Conservation (phyloP, 2,113 vertebrate species). For the Oncorhynchus nerka region DNA sequence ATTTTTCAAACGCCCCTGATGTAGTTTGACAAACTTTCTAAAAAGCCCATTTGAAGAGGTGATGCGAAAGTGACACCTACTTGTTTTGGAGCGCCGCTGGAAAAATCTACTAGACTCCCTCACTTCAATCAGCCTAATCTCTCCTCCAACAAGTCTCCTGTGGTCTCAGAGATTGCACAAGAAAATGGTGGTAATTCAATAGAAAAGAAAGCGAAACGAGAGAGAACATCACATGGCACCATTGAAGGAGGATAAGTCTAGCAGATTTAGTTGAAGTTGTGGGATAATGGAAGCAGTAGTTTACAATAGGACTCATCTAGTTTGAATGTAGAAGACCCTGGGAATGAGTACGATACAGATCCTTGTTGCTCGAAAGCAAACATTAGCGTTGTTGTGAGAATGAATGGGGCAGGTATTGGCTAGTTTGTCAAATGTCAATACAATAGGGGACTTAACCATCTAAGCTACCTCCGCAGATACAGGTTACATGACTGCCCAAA, state of each 20-base stretch:
- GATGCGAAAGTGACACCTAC: slow-evolving; percentile 71
- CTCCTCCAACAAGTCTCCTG: slow-evolving; percentile 65
- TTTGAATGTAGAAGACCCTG: too few species aligned
- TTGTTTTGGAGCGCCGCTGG: slow-evolving; percentile 34
- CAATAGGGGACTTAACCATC: too few species aligned
- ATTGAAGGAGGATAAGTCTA: slow-evolving; percentile 44
- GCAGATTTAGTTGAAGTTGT: slow-evolving; percentile 34
- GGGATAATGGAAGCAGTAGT: slow-evolving; percentile 40
- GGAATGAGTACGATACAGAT: too few species aligned
- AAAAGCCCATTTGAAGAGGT: slow-evolving; percentile 72
- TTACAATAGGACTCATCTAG: slow-evolving; percentile 1
- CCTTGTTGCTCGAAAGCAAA: too few species aligned
- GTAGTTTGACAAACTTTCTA: slow-evolving; percentile 81
- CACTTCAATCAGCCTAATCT: slow-evolving; percentile 65
- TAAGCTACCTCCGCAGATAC: too few species aligned
- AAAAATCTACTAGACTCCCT: slow-evolving; percentile 58
- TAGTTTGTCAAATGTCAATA: too few species aligned
- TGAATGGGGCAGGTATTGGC: too few species aligned
- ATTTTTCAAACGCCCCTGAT: slow-evolving; percentile 75
- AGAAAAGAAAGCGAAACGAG: slow-evolving; percentile 44
- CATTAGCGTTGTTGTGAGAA: too few species aligned
- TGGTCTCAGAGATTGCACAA: slow-evolving; percentile 68
- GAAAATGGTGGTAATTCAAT: slow-evolving; percentile 52
- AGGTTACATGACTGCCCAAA: too few species aligned
- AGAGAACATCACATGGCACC: slow-evolving; percentile 49